Conservation (phyloP, 2,888 invertebrate species). For the Chydorus sphaericus region DNA sequence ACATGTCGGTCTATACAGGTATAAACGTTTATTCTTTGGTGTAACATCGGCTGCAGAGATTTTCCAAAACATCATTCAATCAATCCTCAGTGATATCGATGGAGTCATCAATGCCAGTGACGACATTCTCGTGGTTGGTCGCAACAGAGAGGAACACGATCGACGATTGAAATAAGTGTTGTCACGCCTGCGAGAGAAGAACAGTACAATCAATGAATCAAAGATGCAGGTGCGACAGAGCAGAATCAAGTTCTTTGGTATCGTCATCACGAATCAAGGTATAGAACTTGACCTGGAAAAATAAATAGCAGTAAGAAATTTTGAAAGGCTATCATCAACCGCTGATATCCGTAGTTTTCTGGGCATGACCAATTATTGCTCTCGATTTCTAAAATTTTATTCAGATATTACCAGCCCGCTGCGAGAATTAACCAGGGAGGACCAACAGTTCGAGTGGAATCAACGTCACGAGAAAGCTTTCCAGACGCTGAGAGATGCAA, state of each 20-base stretch:
- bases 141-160: conserved; percentile 23
- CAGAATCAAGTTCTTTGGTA: conserved; percentile 15
- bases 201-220: conserved; percentile 20
- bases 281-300: conserved; percentile 12
- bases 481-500: background rate
- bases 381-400: background rate
- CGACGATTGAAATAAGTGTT: conserved; percentile 21
- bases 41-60: conserved; percentile 30
- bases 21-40: conserved; percentile 29
- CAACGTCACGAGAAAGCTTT: background rate
- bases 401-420: background rate
- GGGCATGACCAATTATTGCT: conserved; percentile 11
- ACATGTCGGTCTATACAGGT: conserved; percentile 25
- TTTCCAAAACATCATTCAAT: conserved; percentile 29
- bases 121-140: conserved; percentile 27
- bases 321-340: background rate
- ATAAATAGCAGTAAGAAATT: conserved; percentile 10
- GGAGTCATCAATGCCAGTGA: conserved; percentile 27
- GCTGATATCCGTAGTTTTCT: conserved; percentile 15
- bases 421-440: background rate
- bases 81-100: conserved; percentile 24
- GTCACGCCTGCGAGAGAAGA: conserved; percentile 16
- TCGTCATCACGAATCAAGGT: conserved; percentile 11
- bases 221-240: too few relatives aligned
- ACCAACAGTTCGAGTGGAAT: background rate